A percentile compares a stretch with the other conserved stretches of the same genome.
phyloP scores from a whole-genome alignment of 1,140 invertebrate genomes.

The Ceratina japonica region DNA sequence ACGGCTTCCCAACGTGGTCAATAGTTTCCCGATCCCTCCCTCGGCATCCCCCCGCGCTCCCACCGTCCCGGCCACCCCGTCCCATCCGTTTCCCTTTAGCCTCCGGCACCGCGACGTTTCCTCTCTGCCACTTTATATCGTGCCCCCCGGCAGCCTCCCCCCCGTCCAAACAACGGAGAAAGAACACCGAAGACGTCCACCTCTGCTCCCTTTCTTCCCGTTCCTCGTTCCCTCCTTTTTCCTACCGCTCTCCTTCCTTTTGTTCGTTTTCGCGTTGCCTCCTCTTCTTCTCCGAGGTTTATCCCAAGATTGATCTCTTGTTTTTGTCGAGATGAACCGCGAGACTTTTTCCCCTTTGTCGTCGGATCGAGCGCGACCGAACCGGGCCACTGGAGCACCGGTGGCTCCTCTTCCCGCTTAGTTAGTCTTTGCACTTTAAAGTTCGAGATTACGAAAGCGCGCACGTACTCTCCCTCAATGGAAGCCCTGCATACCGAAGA shows the following conservation, averaged over 20 bases:
- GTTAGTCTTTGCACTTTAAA: too few species aligned
- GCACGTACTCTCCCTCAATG: too few species aligned
- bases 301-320: constrained; percentile 35
- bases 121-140: constrained; percentile 38
- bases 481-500: background rate
- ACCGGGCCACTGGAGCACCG: too few species aligned
- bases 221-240: background rate
- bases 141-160: background rate
- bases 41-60: constrained; percentile 52
- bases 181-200: background rate
- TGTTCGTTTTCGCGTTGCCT: background rate
- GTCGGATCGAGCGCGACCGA: background rate
- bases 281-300: background rate
- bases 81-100: constrained; percentile 40
- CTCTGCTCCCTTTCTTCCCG: background rate
- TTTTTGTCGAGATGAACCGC: too few species aligned
- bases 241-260: background rate
- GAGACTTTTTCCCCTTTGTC: constrained; percentile 7
- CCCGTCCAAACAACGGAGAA: constrained; percentile 14
- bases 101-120: constrained; percentile 48
- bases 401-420: too few species aligned
- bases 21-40: constrained; percentile 70
- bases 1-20: constrained; percentile 72
- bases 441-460: too few species aligned
- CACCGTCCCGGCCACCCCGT: background rate